Percentiles rank a stretch among this genome's conserved stretches.
These are phyloP conservation scores for Petrophora chlorosata DNA, from an alignment of 2,888 invertebrate genomes.

Conservation along the genomic window DNA sequence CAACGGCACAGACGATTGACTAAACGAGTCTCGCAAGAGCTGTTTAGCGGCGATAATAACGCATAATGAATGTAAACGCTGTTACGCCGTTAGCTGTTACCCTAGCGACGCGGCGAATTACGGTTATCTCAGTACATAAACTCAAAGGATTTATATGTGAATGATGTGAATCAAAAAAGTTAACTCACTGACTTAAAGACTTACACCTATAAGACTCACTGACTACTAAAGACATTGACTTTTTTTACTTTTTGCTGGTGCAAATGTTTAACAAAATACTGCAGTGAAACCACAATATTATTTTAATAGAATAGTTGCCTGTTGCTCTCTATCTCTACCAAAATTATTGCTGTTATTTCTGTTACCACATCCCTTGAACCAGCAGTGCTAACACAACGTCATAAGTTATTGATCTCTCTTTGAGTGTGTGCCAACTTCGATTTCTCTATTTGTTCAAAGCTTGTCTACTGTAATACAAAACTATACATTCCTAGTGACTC, in stretches of 20 bases:
- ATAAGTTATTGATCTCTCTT: too few relatives aligned
- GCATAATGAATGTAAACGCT: conserved; percentile 73
- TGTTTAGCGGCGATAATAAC: conserved; percentile 77
- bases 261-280: too few relatives aligned
- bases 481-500: conserved; percentile 16
- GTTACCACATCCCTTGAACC: too few relatives aligned
- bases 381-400: too few relatives aligned
- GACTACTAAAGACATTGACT: not conserved
- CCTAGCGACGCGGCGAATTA: conserved; percentile 42
- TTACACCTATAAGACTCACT: too few relatives aligned
- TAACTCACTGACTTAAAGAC: too few relatives aligned
- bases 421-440: not conserved
- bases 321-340: too few relatives aligned
- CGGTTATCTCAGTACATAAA: conserved; percentile 6
- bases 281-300: too few relatives aligned
- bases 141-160: not conserved
- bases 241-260: too few relatives aligned
- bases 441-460: not conserved
- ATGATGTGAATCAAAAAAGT: too few relatives aligned
- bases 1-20: conserved; percentile 61
- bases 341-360: too few relatives aligned
- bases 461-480: conserved; percentile 6
- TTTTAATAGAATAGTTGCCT: too few relatives aligned
- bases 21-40: conserved; percentile 66
- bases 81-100: conserved; percentile 23